Conservation (phyloP, 2,797 vertebrate genomes). For the Betta splendens region DNA sequence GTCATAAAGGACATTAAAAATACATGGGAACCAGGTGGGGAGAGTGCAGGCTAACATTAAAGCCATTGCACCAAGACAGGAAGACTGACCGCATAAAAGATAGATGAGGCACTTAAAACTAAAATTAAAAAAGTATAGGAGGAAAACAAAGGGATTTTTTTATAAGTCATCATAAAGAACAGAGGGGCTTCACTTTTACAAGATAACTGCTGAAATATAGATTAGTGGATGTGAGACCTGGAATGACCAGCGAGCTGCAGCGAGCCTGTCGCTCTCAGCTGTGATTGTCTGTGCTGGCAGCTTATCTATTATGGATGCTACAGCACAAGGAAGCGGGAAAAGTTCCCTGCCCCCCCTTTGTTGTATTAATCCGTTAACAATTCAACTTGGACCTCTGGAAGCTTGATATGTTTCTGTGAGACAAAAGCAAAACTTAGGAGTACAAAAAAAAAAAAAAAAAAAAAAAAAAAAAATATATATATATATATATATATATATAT, state of each 20-base stretch:
- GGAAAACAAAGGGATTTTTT: conserved; percentile 76
- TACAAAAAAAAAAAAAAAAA: conserved; percentile 1
- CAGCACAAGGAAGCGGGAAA: conserved; percentile 58
- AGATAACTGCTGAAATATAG: conserved; percentile 81
- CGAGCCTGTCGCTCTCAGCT: conserved; percentile 50
- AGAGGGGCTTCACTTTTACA: conserved; percentile 48
- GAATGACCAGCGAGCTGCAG: conserved; percentile 72
- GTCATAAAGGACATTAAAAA: conserved; percentile 71
- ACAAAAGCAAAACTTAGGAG: too few relatives aligned
- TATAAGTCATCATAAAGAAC: conserved; percentile 72
- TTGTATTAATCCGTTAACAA: conserved; percentile 80
- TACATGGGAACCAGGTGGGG: conserved; percentile 71
- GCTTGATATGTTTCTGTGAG: conserved; percentile 60
- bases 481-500: too few relatives aligned
- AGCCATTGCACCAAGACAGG: conserved; percentile 72
- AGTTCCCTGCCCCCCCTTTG: conserved; percentile 47
- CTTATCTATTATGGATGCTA: conserved; percentile 89
- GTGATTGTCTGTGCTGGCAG: conserved; percentile 82
- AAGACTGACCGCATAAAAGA: conserved; percentile 72
- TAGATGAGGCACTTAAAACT: conserved; percentile 79
- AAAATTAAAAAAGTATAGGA: conserved; percentile 73
- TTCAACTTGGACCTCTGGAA: conserved; percentile 72
- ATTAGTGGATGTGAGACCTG: conserved; percentile 79
- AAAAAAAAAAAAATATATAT: conserved; percentile 10
- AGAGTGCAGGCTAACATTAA: conserved; percentile 75